These are phyloP conservation scores for Bos taurus DNA, from an alignment of 2,113 vertebrate genomes.

Conservation along the genomic window DNA sequence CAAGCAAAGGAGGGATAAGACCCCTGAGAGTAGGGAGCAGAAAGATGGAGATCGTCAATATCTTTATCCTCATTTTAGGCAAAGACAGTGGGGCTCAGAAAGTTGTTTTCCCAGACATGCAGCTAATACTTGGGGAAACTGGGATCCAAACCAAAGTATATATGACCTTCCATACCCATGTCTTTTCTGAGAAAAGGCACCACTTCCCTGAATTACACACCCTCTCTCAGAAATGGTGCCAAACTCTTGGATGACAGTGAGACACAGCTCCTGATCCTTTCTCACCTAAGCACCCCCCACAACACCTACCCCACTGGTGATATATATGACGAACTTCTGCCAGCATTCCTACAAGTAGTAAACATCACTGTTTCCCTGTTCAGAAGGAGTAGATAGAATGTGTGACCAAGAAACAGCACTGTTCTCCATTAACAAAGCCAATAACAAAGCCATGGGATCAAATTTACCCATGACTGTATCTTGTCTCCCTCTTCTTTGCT, in stretches of 20 bases:
- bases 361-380: neutral
- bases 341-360: constrained; percentile 2
- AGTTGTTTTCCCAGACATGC: neutral
- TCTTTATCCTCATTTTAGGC: neutral
- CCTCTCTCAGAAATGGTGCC: neutral
- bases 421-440: neutral
- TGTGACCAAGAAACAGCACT: neutral
- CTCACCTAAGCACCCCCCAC: neutral
- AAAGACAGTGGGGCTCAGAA: neutral
- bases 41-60: neutral
- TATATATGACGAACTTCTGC: neutral
- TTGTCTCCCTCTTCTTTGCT: neutral
- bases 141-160: neutral
- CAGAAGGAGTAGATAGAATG: neutral
- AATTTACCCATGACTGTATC: neutral
- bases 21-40: neutral
- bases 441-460: neutral
- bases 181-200: constrained; percentile 17
- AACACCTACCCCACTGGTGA: neutral
- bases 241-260: neutral
- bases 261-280: neutral
- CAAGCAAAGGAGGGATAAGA: neutral
- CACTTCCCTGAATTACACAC: neutral
- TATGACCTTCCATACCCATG: neutral
- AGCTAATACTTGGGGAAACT: neutral